Percentiles rank a stretch among this genome's conserved stretches.
Evolutionary conservation across 2,113 vertebrate genomes (phyloP).

Genomic region (Hemibagrus wyckioides): DNA sequence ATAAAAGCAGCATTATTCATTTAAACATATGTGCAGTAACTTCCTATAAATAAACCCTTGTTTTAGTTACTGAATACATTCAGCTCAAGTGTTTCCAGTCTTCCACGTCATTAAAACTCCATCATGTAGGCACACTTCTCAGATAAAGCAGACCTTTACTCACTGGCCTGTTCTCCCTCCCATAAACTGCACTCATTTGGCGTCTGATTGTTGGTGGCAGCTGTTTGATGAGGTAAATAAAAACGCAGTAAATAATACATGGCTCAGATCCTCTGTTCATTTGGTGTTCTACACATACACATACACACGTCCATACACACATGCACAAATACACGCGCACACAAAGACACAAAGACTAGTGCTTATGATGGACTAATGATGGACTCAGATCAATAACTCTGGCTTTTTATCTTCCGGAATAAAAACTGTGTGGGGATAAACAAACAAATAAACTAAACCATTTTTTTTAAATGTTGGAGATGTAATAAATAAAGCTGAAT

Average conservation of each 20-base stretch:
- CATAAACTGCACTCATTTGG: constrained; percentile 56
- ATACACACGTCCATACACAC: constrained; percentile 24
- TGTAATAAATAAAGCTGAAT: constrained; percentile 33
- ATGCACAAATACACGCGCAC: constrained; percentile 1
- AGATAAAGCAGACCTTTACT: constrained; percentile 50
- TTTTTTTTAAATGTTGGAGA: constrained; percentile 12
- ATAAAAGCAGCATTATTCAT: neutral
- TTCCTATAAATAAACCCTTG: neutral
- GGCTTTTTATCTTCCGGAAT: constrained; percentile 42
- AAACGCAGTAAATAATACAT: constrained; percentile 65
- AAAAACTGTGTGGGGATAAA: constrained; percentile 37
- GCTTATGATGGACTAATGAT: constrained; percentile 26
- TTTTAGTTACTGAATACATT: neutral
- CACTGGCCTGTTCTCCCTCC: constrained; percentile 39
- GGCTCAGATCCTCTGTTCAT: constrained; percentile 52
- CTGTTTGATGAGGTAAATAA: constrained; percentile 66
- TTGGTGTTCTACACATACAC: constrained; percentile 41
- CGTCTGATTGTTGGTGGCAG: constrained; percentile 55
- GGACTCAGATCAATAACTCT: constrained; percentile 50
- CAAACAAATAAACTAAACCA: neutral
- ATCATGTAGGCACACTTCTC: constrained; percentile 48
- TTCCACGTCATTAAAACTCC: constrained; percentile 37
- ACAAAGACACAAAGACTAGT: constrained; percentile 1
- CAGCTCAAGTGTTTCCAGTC: neutral
- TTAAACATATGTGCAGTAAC: neutral